Base-by-base conservation (phyloP, 2,113 vertebrate genomes). In the Nothobranchius furzeri region DNA sequence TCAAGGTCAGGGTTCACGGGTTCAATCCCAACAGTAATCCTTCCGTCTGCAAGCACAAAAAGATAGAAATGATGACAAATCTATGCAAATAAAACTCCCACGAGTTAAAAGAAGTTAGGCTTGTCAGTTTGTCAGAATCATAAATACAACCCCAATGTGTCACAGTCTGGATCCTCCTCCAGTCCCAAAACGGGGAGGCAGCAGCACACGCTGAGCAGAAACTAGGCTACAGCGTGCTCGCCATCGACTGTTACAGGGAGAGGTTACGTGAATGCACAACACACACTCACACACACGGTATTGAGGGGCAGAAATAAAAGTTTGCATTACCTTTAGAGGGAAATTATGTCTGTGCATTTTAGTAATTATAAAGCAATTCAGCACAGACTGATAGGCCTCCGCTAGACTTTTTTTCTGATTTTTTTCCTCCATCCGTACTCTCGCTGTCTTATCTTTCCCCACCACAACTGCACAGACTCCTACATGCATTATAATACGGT, bases 281-380 rank as follows among this genome's bases (percentile, higher is more conserved):
- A 56, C 54, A 67, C 11, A 55, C 0, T 0, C 57, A 40, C 37
- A 25, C 56, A 64, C 52, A n/a, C 57, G 7, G 73, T 52, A 61
- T 75, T 75, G 81, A 79, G n/a, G 20, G 30, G 64, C 12, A 12
- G 14, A 64, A 35, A 52, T 1, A 61, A 73, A 83, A 86, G 74
- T 86, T 82, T 75, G 82, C 82, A 86, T 91, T 89, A 88, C 88
- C 91, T 89, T 88, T 84, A 81, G 83, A 68, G 53, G 76, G 73
- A 82, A 85, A 90, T 83, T 64, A 86, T 63, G 79, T 83, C 76
- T 64, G 60, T 62, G 83, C 81, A 88, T 89, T 85, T 82, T 72
- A 58, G 85, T 89, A 90, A 91, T 92, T 90, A 92, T 86, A 80
- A 88, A 85, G 86, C 86, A 74, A 87, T 90, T 88, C 82, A 47